Percentiles rank a stretch among this genome's conserved stretches.
phyloP scores from a whole-genome alignment of 2,888 invertebrate species.

The Nomada flava region DNA sequence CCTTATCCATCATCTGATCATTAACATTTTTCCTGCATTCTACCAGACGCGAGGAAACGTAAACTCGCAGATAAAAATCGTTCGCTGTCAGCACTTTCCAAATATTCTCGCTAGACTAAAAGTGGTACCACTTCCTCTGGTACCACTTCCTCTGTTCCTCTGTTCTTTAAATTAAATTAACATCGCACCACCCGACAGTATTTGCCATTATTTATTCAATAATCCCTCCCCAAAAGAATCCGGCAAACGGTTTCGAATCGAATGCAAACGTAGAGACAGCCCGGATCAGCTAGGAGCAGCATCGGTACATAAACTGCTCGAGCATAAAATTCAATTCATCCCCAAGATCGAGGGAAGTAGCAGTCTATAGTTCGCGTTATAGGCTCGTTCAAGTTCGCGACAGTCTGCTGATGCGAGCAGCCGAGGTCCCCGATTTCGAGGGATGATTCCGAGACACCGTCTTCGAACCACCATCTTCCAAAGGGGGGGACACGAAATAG shows the following conservation, averaged over 20 bases:
- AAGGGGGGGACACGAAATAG: neutral
- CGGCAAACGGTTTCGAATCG: neutral
- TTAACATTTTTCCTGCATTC: conserved; percentile 15
- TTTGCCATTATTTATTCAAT: no score
- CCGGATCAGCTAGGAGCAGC: conserved; percentile 18
- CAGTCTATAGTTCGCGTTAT: conserved; percentile 30
- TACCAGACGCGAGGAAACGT: neutral
- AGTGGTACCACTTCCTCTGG: neutral
- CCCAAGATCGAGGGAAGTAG: conserved; percentile 42
- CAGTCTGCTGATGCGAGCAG: conserved; percentile 22
- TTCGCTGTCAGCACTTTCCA: neutral
- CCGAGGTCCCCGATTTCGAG: neutral
- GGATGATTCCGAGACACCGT: neutral
- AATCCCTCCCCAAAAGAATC: neutral
- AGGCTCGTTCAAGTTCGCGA: conserved; percentile 25
- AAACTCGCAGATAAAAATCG: neutral
- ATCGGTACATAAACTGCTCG: conserved; percentile 72
- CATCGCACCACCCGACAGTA: no score
- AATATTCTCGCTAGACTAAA: neutral
- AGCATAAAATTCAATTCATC: conserved; percentile 77
- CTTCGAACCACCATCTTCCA: no score
- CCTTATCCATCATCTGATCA: conserved; percentile 15
- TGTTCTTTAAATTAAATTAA: neutral
- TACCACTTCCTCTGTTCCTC: neutral
- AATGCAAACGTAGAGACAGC: neutral